A percentile compares a stretch with the other conserved stretches of the same genome.
Conservation (phyloP, 2,888 invertebrate genomes). For the Amphipoea oculea region DNA sequence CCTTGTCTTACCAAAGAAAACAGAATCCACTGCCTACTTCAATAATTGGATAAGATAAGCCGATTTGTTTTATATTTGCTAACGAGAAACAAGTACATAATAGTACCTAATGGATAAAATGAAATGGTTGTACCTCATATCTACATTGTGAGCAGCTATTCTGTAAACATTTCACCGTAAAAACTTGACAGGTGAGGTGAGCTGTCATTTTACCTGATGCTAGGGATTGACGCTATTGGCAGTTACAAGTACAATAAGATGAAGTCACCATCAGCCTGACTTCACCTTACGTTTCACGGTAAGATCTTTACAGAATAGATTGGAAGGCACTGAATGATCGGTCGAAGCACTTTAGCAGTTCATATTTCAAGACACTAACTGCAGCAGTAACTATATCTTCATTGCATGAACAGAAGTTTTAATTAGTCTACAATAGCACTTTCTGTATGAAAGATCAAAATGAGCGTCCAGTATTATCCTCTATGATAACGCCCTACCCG, state of each 20-base stretch:
- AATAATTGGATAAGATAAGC: neutral
- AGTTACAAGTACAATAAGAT: no score
- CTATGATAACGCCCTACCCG: neutral
- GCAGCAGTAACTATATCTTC: no score
- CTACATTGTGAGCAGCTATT: neutral
- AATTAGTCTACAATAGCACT: neutral
- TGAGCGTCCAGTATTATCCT: neutral
- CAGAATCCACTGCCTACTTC: neutral
- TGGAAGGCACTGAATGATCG: neutral
- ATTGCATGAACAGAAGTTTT: neutral
- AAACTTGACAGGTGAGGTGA: neutral
- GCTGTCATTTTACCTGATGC: neutral
- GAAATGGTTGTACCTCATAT: neutral
- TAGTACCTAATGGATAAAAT: neutral
- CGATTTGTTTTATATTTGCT: neutral
- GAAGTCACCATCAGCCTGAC: neutral
- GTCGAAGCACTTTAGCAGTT: neutral
- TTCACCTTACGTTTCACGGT: neutral
- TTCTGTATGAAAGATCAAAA: neutral
- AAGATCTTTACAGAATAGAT: neutral
- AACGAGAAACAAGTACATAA: neutral
- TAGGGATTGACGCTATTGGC: neutral
- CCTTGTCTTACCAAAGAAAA: neutral
- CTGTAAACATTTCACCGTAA: neutral
- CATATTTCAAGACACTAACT: neutral